Evolutionary conservation across 2,797 vertebrate genomes (phyloP).

Genomic region (Myotis planiceps): DNA sequence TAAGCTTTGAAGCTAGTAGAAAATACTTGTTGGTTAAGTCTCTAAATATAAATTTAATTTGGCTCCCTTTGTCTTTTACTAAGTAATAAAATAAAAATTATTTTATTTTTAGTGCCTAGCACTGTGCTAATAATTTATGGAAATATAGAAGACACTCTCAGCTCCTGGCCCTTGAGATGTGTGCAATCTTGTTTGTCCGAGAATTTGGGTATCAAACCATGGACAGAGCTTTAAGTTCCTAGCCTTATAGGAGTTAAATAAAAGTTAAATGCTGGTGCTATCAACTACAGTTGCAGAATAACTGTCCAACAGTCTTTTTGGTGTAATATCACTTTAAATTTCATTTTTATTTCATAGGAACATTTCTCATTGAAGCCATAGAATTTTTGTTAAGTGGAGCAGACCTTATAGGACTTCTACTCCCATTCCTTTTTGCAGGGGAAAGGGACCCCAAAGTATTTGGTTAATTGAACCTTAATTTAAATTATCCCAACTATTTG

Average conservation of each 20-base stretch:
- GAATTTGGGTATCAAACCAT: neutral
- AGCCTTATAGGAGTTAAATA: neutral
- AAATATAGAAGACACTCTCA: neutral
- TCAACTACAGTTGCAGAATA: neutral
- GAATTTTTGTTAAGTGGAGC: neutral
- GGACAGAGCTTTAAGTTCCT: neutral
- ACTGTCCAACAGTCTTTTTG: neutral
- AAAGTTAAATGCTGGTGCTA: neutral
- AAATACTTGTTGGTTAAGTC: neutral
- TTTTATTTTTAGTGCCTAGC: neutral
- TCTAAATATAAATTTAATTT: conserved; percentile 36
- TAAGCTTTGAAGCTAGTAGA: neutral
- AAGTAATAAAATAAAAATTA: conserved; percentile 14
- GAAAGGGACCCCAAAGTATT: neutral
- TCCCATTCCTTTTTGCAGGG: neutral
- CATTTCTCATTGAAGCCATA: neutral
- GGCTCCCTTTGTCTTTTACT: neutral
- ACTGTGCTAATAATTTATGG: neutral
- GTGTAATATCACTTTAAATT: neutral
- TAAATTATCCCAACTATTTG: neutral
- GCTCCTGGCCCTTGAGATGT: neutral
- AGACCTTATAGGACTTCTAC: neutral
- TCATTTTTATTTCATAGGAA: neutral
- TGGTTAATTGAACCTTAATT: neutral
- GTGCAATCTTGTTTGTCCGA: neutral